These are phyloP conservation scores for Sisyra terminalis DNA, from an alignment of 2,888 invertebrate species.

Conservation along the genomic window DNA sequence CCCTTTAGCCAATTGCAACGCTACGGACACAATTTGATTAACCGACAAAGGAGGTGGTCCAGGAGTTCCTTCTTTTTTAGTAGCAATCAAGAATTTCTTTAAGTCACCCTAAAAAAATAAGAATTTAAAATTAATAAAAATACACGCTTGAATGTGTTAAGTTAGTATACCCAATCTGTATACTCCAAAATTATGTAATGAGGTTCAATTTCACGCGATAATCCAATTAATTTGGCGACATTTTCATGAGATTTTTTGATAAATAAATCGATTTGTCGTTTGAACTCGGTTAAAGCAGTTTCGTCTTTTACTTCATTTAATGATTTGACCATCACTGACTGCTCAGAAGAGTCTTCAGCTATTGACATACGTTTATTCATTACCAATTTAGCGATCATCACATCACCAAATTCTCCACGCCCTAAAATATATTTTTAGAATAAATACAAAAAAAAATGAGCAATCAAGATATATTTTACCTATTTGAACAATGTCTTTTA, in stretches of 20 bases:
- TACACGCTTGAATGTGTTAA: no score
- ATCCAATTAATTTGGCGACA: slow-evolving; percentile 59
- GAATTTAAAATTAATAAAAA: no score
- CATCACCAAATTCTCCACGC: slow-evolving; percentile 85
- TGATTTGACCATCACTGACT: slow-evolving; percentile 55
- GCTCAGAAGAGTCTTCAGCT: slow-evolving; percentile 21
- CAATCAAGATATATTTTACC: slow-evolving; percentile 22
- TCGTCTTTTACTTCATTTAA: slow-evolving; percentile 65
- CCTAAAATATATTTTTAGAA: slow-evolving; percentile 29
- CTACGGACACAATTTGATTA: slow-evolving; percentile 47
- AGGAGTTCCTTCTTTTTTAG: slow-evolving; percentile 25
- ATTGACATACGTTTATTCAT: slow-evolving; percentile 18
- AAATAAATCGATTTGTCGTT: slow-evolving; percentile 76
- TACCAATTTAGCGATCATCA: slow-evolving; percentile 53
- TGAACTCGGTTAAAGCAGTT: slow-evolving; percentile 62
- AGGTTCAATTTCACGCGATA: slow-evolving; percentile 72
- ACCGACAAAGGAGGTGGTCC: slow-evolving; percentile 43
- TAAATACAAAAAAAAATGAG: background rate
- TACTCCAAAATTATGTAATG: slow-evolving; percentile 81
- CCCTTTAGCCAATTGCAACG: slow-evolving; percentile 63
- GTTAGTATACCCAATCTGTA: slow-evolving; percentile 71
- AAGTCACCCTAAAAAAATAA: slow-evolving; percentile 77
- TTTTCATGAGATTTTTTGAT: slow-evolving; percentile 68
- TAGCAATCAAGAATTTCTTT: slow-evolving; percentile 71
- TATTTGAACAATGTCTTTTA: slow-evolving; percentile 49